Evolutionary conservation across 2,888 invertebrate genomes (phyloP).

Genomic region (Seira musarum): DNA sequence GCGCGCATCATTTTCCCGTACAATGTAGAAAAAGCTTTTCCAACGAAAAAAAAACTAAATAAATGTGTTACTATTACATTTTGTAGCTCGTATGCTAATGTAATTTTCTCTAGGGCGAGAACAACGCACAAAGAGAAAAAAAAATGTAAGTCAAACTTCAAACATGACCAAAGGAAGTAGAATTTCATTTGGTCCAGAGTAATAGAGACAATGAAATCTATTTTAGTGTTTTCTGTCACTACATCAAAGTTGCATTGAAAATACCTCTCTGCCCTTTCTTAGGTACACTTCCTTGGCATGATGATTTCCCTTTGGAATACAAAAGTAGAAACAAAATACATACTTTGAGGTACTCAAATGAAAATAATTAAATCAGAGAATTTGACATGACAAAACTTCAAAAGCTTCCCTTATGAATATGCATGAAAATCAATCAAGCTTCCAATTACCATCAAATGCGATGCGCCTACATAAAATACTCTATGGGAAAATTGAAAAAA

Average conservation of each 20-base stretch:
- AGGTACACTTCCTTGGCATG: conserved; percentile 43
- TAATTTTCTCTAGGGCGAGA: no score
- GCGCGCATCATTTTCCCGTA: no score
- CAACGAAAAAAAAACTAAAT: no score
- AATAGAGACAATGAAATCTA: conserved; percentile 16
- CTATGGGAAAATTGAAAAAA: no score
- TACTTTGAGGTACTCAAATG: background rate
- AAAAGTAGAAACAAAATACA: conserved; percentile 33
- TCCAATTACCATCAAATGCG: no score
- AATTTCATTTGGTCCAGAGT: conserved; percentile 27
- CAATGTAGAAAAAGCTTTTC: no score
- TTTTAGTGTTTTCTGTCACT: conserved; percentile 35
- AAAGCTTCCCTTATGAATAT: background rate
- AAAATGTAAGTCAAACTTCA: conserved; percentile 1
- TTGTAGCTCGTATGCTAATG: background rate
- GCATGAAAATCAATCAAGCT: no score
- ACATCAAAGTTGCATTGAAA: conserved; percentile 29
- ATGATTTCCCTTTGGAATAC: conserved; percentile 49
- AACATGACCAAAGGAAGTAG: conserved; percentile 4
- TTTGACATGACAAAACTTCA: background rate
- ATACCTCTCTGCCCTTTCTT: conserved; percentile 54
- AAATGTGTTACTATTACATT: background rate
- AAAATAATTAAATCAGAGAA: background rate
- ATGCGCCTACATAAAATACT: no score
- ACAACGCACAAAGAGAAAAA: background rate